phyloP scores from a whole-genome alignment of 1,140 invertebrate species.

The Drosophila mayri region DNA sequence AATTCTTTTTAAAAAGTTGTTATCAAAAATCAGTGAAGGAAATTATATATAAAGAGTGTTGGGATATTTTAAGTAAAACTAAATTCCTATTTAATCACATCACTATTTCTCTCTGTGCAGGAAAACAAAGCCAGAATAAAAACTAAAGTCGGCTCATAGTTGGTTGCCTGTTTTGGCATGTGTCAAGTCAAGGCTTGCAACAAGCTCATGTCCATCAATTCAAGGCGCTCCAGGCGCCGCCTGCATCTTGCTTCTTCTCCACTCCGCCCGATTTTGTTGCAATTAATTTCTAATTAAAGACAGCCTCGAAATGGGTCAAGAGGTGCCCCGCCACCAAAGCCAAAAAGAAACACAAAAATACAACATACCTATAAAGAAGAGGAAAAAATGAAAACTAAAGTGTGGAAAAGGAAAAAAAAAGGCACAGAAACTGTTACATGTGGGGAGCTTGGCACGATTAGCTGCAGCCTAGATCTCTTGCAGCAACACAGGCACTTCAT shows the following conservation, averaged over 20 bases:
- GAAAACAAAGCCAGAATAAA: slow-evolving; percentile 3
- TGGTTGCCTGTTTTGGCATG: slow-evolving; percentile 80
- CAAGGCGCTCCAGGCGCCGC: slow-evolving; percentile 65
- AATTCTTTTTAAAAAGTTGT: background rate
- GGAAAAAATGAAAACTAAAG: slow-evolving; percentile 54
- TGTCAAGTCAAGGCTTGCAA: slow-evolving; percentile 67
- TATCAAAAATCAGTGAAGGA: too few species aligned
- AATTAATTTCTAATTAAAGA: slow-evolving; percentile 84
- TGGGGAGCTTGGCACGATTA: slow-evolving; percentile 66
- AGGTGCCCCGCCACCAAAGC: slow-evolving; percentile 30
- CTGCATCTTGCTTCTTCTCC: slow-evolving; percentile 15
- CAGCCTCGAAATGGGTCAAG: slow-evolving; percentile 77
- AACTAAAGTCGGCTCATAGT: slow-evolving; percentile 65
- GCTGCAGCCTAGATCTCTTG: slow-evolving; percentile 60
- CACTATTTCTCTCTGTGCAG: background rate
- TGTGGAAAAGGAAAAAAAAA: slow-evolving; percentile 27
- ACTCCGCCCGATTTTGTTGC: slow-evolving; percentile 50
- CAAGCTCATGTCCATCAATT: slow-evolving; percentile 77
- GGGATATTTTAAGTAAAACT: too few species aligned
- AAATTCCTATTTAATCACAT: background rate
- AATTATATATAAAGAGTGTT: too few species aligned
- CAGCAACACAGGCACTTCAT: slow-evolving; percentile 80
- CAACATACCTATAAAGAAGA: slow-evolving; percentile 5
- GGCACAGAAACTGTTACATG: slow-evolving; percentile 70
- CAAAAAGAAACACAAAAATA: slow-evolving; percentile 19